Base-by-base conservation (phyloP, 2,113 vertebrate genomes). In the Neotragus pygmaeus region DNA sequence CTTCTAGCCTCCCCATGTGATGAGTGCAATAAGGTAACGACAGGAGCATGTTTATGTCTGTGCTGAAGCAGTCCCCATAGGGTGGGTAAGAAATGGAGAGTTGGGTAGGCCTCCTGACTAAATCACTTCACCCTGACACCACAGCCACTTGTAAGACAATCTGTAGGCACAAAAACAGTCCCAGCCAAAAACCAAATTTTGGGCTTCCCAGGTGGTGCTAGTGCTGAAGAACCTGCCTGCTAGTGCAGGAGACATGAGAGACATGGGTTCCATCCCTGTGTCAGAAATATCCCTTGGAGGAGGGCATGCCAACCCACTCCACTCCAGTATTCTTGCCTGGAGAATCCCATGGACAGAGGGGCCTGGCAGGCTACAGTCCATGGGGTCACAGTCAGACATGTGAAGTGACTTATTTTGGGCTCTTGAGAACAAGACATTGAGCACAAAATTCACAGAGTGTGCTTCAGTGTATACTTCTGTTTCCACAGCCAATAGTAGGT, bases 11-110 rank as follows among this genome's bases (percentile, higher is more conserved):
- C 98, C 98, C 97, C 81, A 45, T 83, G 90, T 96, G 97, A 97
- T 30, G 91, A 95, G 94, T 97, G 98, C 98, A 98, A 98, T 98
- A 98, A 98, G 98, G 92, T 97, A 87, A 91, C 94, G 96, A 98
- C 96, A 95, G 92, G 47, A 97, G 93, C 95, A 75, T 98, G 58
- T 98, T 98, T 97, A 98, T 97, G 98, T 97, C 98, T 90, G 12
- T 87, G 91, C 95, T 95, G 88, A 91, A 98, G 96, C 57, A 93
- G 97, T 97, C 98, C 98, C 97, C 96, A 78, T 55, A 92, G 98
- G 98, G 94, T 91, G 95, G 78, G 94, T 93, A 97, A 97, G 96
- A 95, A 96, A 97, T 57, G 94, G 98, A 97, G 95, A 97, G 96
- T 89, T 97, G 93, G 64, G 8, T 84, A 97, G 96, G 51, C 93